A percentile compares a stretch with the other conserved stretches of the same genome.
These are phyloP conservation scores for Trichosurus vulpecula DNA, from an alignment of 2,797 vertebrate species.

Conservation along the genomic window DNA sequence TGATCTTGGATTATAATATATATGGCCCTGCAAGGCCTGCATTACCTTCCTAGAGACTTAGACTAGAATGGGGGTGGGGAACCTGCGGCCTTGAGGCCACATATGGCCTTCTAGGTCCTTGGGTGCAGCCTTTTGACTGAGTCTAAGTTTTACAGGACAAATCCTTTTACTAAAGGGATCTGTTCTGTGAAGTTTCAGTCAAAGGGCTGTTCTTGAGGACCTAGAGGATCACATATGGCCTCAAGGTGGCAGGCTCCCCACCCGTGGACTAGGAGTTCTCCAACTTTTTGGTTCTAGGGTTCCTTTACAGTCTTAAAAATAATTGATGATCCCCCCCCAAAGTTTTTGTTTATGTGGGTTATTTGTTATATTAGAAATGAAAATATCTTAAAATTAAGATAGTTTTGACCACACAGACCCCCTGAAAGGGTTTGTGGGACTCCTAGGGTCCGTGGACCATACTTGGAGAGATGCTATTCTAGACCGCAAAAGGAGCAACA, in stretches of 20 bases:
- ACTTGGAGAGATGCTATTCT: background rate
- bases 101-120: too few relatives aligned
- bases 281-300: background rate
- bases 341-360: background rate
- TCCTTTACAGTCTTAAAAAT: background rate
- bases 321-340: background rate
- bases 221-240: too few relatives aligned
- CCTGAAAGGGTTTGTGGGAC: background rate
- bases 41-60: background rate
- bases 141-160: too few relatives aligned
- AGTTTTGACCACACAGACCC: background rate
- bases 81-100: too few relatives aligned
- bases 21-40: background rate
- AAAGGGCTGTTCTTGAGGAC: too few relatives aligned
- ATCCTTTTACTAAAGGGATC: too few relatives aligned
- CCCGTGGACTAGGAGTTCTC: background rate
- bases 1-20: background rate
- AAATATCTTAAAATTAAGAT: background rate
- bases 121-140: too few relatives aligned
- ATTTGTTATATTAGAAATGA: background rate
- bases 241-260: too few relatives aligned
- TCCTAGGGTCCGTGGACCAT: background rate
- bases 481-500: background rate
- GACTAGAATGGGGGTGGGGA: background rate
- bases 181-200: too few relatives aligned